Conservation (phyloP, 2,113 vertebrate species). For the Coptodon rendalli region DNA sequence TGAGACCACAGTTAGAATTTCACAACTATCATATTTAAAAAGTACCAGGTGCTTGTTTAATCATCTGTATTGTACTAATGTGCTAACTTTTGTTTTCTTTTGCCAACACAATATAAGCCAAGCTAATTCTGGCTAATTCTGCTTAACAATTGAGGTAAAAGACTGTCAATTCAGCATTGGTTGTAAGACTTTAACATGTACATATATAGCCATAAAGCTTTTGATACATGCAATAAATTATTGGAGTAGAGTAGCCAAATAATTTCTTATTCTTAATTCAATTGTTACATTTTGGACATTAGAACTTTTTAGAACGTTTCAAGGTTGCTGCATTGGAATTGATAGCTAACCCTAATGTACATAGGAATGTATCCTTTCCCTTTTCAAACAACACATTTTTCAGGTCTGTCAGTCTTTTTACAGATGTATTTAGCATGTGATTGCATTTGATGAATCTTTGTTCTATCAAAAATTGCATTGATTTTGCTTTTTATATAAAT, state of each 20-base stretch:
- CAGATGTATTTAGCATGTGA: not conserved
- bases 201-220: conserved; percentile 6
- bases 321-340: not conserved
- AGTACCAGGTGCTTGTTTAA: conserved; percentile 23
- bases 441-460: not conserved
- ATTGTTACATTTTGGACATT: not conserved
- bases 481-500: not conserved
- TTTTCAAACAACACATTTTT: conserved; percentile 3
- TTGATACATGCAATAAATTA: conserved; percentile 19
- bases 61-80: not conserved
- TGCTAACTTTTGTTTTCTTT: conserved; percentile 11
- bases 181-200: not conserved
- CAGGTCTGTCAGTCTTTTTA: conserved; percentile 9
- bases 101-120: conserved; percentile 21
- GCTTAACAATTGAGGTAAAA: not conserved
- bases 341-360: conserved; percentile 15
- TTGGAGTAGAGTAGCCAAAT: not conserved
- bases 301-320: not conserved
- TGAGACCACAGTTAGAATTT: not conserved
- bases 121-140: conserved; percentile 19
- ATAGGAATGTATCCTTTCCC: conserved; percentile 39
- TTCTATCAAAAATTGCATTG: not conserved
- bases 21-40: not conserved
- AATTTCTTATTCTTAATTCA: not conserved
- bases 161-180: not conserved